phyloP scores from a whole-genome alignment of 92 coral and sea anemone genomes.

The Phenganax marumi region DNA sequence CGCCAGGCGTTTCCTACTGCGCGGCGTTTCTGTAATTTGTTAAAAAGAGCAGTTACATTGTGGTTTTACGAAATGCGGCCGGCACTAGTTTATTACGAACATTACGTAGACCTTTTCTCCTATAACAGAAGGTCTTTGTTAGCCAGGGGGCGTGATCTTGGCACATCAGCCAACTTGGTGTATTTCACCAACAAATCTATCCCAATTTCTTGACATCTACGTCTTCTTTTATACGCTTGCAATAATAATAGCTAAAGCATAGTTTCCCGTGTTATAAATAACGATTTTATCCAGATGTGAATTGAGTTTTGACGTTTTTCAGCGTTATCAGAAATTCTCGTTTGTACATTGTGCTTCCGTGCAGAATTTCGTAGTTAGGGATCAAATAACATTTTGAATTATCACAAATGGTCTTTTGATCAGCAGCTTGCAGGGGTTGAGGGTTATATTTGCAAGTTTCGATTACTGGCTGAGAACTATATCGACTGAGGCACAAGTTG shows the following conservation, averaged over 20 bases:
- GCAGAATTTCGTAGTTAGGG: slow-evolving; percentile 16
- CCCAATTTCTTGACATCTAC: neutral
- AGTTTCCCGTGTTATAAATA: neutral
- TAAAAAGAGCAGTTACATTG: too few species aligned
- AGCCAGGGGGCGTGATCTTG: slow-evolving; percentile 30
- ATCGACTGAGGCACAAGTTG: slow-evolving; percentile 18
- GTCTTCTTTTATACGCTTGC: neutral
- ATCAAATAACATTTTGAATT: slow-evolving; percentile 42
- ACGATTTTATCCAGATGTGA: neutral
- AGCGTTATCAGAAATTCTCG: slow-evolving; percentile 2
- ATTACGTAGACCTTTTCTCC: neutral
- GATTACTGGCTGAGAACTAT: neutral
- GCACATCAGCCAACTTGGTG: neutral
- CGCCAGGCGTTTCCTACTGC: slow-evolving; percentile 15
- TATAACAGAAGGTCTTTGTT: slow-evolving; percentile 45
- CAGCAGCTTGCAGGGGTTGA: slow-evolving; percentile 30
- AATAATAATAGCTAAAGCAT: neutral
- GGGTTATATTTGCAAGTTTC: slow-evolving; percentile 18
- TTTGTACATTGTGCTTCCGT: slow-evolving; percentile 18
- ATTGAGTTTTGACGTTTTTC: neutral
- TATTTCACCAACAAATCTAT: neutral
- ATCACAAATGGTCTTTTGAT: slow-evolving; percentile 47
- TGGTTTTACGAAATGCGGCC: neutral
- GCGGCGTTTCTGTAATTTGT: neutral
- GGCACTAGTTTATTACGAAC: neutral